Evolutionary conservation across 2,113 vertebrate species (phyloP).

Genomic region (Myotis lucifugus): DNA sequence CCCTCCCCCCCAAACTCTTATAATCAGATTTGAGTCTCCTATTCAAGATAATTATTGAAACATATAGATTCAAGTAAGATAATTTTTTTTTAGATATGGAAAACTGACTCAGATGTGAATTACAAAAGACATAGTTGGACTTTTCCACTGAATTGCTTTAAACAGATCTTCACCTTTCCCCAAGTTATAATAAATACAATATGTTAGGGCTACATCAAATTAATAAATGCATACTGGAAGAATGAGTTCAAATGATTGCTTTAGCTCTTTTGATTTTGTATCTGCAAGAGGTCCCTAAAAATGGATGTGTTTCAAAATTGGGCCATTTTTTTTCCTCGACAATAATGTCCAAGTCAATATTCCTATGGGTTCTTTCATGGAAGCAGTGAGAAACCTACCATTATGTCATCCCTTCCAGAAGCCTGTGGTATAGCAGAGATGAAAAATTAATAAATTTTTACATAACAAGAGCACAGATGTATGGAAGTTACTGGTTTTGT

Average conservation of each 20-base stretch:
- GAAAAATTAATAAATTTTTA: background rate
- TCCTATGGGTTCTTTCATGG: background rate
- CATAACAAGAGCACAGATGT: background rate
- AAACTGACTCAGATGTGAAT: background rate
- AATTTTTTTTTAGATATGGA: background rate
- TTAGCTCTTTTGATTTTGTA: constrained; percentile 33
- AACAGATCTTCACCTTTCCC: background rate
- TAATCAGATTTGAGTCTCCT: background rate
- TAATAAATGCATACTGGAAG: background rate
- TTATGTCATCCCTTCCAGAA: background rate
- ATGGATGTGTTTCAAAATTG: background rate
- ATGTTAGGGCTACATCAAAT: background rate
- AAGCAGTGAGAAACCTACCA: background rate
- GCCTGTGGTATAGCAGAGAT: background rate
- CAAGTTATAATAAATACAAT: background rate
- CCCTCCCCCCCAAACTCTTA: background rate
- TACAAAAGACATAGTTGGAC: background rate
- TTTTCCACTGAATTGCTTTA: background rate
- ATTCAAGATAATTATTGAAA: background rate
- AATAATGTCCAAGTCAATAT: background rate
- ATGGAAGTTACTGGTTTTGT: background rate
- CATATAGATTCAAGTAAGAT: background rate
- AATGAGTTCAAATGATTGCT: background rate
- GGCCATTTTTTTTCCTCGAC: background rate
- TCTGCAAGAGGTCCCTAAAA: background rate